phyloP scores from a whole-genome alignment of 2,113 vertebrate genomes.

The Aptenodytes forsteri region DNA sequence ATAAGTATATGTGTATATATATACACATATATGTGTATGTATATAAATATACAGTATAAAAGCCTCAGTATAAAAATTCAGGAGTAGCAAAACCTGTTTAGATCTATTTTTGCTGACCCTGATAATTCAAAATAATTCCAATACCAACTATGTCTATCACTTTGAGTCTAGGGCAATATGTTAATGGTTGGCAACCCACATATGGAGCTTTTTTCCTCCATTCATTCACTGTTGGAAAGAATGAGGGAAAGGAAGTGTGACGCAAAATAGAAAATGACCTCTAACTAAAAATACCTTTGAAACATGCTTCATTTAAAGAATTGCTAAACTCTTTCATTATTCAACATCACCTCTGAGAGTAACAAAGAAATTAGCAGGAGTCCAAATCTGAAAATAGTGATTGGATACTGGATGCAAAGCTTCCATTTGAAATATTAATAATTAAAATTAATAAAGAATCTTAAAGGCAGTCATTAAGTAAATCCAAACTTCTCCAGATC shows the following conservation, averaged over 20 bases:
- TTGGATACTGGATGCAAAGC: background rate
- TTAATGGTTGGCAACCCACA: background rate
- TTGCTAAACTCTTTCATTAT: background rate
- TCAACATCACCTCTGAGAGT: background rate
- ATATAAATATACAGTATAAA: background rate
- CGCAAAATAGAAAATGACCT: background rate
- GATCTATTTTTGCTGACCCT: background rate
- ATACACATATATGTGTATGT: no score
- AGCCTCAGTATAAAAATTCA: background rate
- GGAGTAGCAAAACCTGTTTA: background rate
- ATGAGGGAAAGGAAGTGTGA: background rate
- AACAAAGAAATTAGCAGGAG: background rate
- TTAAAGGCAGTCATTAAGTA: background rate
- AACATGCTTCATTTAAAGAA: background rate
- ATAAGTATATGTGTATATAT: no score
- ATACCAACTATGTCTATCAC: background rate
- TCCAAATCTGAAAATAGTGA: background rate
- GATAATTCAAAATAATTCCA: background rate
- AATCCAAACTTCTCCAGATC: background rate
- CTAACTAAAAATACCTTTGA: background rate
- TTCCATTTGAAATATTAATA: background rate
- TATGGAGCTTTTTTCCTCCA: background rate
- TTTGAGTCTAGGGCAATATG: background rate
- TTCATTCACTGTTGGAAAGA: background rate
- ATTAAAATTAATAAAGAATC: background rate